Evolutionary conservation across 2,888 invertebrate species (phyloP), one percentile per base, ranked within the genome.

Genomic region (Drosophila anceps): DNA sequence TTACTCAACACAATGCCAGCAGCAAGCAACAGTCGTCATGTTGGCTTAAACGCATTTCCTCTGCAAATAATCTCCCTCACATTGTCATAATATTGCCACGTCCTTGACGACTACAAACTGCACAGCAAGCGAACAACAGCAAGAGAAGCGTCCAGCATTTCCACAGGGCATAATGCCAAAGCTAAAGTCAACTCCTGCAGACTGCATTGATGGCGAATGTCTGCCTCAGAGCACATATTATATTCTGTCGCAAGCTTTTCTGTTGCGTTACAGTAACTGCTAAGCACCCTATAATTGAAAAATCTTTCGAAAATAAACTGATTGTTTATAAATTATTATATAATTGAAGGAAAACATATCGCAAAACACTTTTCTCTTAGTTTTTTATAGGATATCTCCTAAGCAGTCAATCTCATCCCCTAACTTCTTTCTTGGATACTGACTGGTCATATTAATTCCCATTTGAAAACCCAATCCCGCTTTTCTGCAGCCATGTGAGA

Each of bases 41-140:
- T 73, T 64, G 58, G 29, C 58, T 61, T 54, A 63, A 83, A 76
- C 81, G 87, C 90, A 86, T 88, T 90, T 90, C 89, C 84, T 81
- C 35, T 60, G 73, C 74, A 90, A 86, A 83, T 76, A 90, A 62
- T 73, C 66, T 64, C 39, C 48, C 51, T 33, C 35, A 24, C 53
- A 60, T 74, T 69, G 48, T 31, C 71, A 54, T 51, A 61, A 60
- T 55, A 33, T 44, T 53, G 13, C 58, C 39, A 18, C 9, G 61
- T 68, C 69, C 79, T 73, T 66, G 63, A 62, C 33, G 31, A 44
- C 73, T 24, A 53, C 43, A 61, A 64, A 57, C 54, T 74, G 72
- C 81, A 78, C 51, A 65, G 55, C 29, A 33, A 65, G 33, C 41
- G 54, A 10, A n/a, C 15, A 44, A 68, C 37, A 61, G 59, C 50